These are phyloP conservation scores for Aphodius granarius DNA, from an alignment of 2,888 invertebrate species.

Conservation along the genomic window DNA sequence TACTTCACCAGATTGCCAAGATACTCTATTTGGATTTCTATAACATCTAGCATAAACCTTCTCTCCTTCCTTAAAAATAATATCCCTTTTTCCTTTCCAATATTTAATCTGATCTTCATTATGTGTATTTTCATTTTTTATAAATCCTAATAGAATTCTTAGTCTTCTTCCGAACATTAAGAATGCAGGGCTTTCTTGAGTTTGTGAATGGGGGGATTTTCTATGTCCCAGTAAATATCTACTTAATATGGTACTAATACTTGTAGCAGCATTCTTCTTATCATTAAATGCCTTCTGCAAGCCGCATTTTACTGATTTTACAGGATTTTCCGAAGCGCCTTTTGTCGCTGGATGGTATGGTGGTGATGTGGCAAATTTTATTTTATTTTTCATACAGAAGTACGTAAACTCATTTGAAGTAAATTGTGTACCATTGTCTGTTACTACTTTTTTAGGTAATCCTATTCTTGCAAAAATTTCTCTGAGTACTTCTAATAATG, in stretches of 20 bases:
- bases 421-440: conserved; percentile 31
- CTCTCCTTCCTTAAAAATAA: conserved; percentile 20
- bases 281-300: conserved; percentile 26
- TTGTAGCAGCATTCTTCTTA: too few relatives aligned
- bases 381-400: conserved; percentile 25
- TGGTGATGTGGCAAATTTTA: conserved; percentile 27
- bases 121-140: too few relatives aligned
- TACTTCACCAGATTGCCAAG: conserved; percentile 16
- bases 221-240: too few relatives aligned
- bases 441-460: conserved; percentile 25
- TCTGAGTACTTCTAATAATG: conserved; percentile 16
- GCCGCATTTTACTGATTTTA: conserved; percentile 23
- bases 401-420: conserved; percentile 28
- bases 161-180: neutral
- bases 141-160: too few relatives aligned
- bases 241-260: too few relatives aligned
- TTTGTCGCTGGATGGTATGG: conserved; percentile 32
- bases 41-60: conserved; percentile 22
- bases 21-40: conserved; percentile 23
- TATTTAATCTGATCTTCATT: conserved; percentile 9
- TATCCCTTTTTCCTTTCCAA: conserved; percentile 20
- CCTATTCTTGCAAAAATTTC: conserved; percentile 29
- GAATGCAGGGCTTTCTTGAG: too few relatives aligned
- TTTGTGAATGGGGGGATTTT: too few relatives aligned
- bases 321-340: conserved; percentile 38